Evolutionary conservation across 2,797 vertebrate species (phyloP), one percentile per base, ranked within the genome.

Genomic region (Acomys russatus): DNA sequence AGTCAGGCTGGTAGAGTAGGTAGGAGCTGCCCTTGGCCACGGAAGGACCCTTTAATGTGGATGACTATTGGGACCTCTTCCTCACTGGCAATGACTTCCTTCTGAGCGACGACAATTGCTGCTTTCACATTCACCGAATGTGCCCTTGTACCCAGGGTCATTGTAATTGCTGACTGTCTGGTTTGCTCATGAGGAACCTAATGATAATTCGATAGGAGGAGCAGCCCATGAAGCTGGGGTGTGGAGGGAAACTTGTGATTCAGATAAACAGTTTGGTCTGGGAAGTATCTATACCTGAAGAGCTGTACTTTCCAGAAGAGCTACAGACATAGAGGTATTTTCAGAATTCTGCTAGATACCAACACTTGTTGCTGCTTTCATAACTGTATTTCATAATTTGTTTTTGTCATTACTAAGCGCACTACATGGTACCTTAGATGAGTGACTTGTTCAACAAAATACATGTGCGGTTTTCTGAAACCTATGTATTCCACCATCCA

Each of bases 121-220:
- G 74, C 51, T 3, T 15, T 20, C 18, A 85, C 44, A 59, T 63
- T 90, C 20, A 6, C 38, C 85, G 18, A 35, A 68, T 61, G 51
- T 56, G 51, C 38, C 59, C 70, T 66, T 38, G n/a, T 18, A 20
- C 68, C 49, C 33, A 25, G 68, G 63, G 84, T 51, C 64, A 88
- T 85, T 23, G 17, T 2, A 59, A 54, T 25, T 63, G 56, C 71
- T 82, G 28, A 23, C 20, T 77, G 88, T 44, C 83, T 84, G 35
- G 54, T 89, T 64, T 82, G 86, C 44, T 94, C 66, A 51, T 49
- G 51, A 71, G 80, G 11, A 89, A 93, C 78, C 66, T 91, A 66
- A 35, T n/a, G 84, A 92, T 91, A 86, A 83, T 1, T 59, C 91
- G 54, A 33, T 12, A 33, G 64, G 20, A 68, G 18, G 0, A 90